Percentiles rank a stretch among this genome's conserved stretches.
Conservation (phyloP, 2,797 vertebrate species). For the Philypnodon macrostomus region DNA sequence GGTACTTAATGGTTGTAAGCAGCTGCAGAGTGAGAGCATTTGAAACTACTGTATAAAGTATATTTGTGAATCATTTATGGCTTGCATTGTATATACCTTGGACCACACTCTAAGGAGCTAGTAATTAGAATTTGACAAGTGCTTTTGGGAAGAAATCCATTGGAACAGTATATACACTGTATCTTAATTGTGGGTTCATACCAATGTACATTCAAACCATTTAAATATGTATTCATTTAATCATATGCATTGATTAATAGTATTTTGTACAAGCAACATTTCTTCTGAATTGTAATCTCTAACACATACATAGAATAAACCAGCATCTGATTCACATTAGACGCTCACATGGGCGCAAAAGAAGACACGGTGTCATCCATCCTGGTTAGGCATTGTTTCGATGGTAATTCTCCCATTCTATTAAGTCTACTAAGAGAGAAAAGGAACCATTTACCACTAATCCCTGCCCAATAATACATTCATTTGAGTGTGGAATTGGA, state of each 20-base stretch:
- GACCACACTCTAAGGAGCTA: no score
- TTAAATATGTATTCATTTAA: no score
- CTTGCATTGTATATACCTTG: not conserved
- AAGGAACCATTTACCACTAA: constrained; percentile 63
- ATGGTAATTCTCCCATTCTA: constrained; percentile 50
- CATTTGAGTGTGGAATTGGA: constrained; percentile 54
- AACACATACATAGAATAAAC: not conserved
- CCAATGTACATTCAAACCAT: no score
- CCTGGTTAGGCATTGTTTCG: constrained; percentile 42
- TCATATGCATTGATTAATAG: no score
- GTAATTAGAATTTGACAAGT: no score
- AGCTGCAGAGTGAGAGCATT: constrained; percentile 4
- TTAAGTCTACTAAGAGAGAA: constrained; percentile 44
- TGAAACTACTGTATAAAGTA: constrained; percentile 4
- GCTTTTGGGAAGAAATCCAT: no score
- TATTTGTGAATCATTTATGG: not conserved
- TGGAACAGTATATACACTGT: no score
- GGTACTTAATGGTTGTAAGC: constrained; percentile 11
- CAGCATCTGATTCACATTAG: not conserved
- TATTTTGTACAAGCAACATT: no score
- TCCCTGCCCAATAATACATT: constrained; percentile 57
- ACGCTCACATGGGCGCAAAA: constrained; percentile 29
- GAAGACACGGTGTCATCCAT: constrained; percentile 29
- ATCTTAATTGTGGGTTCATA: no score
- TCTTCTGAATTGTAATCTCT: not conserved